Base-by-base conservation (phyloP, 2,888 invertebrate genomes). In the Agrochola lota region DNA sequence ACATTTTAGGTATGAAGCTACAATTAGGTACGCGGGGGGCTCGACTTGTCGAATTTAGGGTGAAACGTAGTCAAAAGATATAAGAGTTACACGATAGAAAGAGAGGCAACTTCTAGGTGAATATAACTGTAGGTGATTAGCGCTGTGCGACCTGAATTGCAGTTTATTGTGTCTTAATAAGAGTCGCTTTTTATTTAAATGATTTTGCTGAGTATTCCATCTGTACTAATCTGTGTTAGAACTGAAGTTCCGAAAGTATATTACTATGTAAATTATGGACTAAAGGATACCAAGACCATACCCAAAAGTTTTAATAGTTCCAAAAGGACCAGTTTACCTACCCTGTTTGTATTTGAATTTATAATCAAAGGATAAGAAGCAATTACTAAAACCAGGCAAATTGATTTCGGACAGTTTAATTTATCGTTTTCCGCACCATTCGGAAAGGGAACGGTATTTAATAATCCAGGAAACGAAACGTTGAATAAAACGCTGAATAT, bases 401-500 rank as follows among this genome's bases (percentile, higher is more conserved):
- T 81, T 73, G 49, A 69, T 87, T 63, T 75, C 49, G 64, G 68
- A 80, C 79, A 80, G 43, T 69, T 75, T 74, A 85, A 86, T 85
- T 78, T 46, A 80, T 35, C 63, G 46, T 55, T 80, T 79, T 69
- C 76, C 70, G 74, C 75, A 68, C 43, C 26, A 63, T 76, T 77
- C 55, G 66, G 70, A 75, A 83, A 64, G 43, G 66, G 64, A 77
- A 79, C 57, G 63, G 64, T 43, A 66, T 43, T 52, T 78, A 80
- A 71, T 78, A 74, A 66, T 79, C 77, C 64, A 86, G 85, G 83
- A 88, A 87, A 83, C 66, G 84, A 83, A 82, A 90, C 77, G 74
- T 83, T 79, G 74, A 77, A 77, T 60, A 68, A 84, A 75, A 83
- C 85, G 70, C 77, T 76, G 82, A 84, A 84, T 80, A 77, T 84